Percentiles rank a stretch among this genome's conserved stretches.
phyloP scores from a whole-genome alignment of 1,140 invertebrate species.

The Nasonia longicornis region DNA sequence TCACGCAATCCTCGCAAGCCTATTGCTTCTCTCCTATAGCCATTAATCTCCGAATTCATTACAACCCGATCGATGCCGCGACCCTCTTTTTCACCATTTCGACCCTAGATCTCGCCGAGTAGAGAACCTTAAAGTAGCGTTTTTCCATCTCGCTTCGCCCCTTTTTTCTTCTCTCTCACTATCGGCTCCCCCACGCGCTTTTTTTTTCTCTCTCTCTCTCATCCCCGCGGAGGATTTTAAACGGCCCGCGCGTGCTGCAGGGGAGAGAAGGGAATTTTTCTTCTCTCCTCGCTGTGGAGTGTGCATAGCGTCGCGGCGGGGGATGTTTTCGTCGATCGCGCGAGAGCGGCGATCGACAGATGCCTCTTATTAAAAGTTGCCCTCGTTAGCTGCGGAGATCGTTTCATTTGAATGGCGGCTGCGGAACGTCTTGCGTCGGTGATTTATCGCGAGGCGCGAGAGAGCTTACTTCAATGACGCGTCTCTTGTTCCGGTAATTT shows the following conservation, averaged over 20 bases:
- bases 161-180: conserved; percentile 18
- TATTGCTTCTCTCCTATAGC: conserved; percentile 56
- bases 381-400: conserved; percentile 53
- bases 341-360: conserved; percentile 47
- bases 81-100: conserved; percentile 47
- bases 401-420: conserved; percentile 59
- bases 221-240: conserved; percentile 24
- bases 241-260: conserved; percentile 15
- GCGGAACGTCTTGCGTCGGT: conserved; percentile 28
- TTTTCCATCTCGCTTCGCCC: conserved; percentile 33
- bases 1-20: conserved; percentile 5
- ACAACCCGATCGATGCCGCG: conserved; percentile 51
- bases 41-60: conserved; percentile 62
- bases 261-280: conserved; percentile 36
- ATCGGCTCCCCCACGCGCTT: not conserved
- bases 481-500: conserved; percentile 53
- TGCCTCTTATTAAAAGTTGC: conserved; percentile 59
- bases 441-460: conserved; percentile 49
- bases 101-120: conserved; percentile 34
- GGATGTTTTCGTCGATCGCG: conserved; percentile 21
- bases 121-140: conserved; percentile 34
- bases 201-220: conserved; percentile 19
- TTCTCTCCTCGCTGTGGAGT: not conserved
- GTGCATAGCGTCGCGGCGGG: not conserved
- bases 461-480: conserved; percentile 53